Percentiles rank a stretch among this genome's conserved stretches.
These are phyloP conservation scores for Nineta flava DNA, from an alignment of 2,888 invertebrate genomes.

Conservation along the genomic window DNA sequence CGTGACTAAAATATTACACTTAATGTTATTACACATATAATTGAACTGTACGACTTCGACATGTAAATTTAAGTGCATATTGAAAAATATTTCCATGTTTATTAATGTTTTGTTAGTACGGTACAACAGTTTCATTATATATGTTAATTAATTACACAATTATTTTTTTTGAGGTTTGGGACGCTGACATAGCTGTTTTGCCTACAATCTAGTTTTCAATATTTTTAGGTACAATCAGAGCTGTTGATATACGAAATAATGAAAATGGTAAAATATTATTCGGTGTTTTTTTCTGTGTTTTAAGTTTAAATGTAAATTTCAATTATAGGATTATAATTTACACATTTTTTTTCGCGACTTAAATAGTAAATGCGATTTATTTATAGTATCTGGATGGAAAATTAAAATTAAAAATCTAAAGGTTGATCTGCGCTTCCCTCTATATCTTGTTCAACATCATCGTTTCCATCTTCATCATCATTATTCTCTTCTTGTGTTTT, in stretches of 20 bases:
- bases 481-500: slow-evolving; percentile 28
- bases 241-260: background rate
- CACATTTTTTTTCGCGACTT: background rate
- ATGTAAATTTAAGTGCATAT: no score
- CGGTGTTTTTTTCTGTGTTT: background rate
- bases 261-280: background rate
- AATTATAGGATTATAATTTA: no score
- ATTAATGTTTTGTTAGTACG: no score
- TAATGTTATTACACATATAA: no score
- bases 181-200: slow-evolving; percentile 1
- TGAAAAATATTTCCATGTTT: no score
- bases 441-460: slow-evolving; percentile 47
- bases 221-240: background rate
- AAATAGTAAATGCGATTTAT: background rate
- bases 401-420: slow-evolving; percentile 44
- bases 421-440: slow-evolving; percentile 67
- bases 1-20: no score
- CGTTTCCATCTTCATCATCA: slow-evolving; percentile 56
- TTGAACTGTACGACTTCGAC: no score
- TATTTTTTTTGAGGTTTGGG: background rate
- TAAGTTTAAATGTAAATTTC: background rate
- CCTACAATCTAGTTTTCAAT: background rate
- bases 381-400: slow-evolving; percentile 12
- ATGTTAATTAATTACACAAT: background rate
- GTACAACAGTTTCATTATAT: background rate